phyloP scores from a whole-genome alignment of 1,140 invertebrate species.

The Cephus cinctus region DNA sequence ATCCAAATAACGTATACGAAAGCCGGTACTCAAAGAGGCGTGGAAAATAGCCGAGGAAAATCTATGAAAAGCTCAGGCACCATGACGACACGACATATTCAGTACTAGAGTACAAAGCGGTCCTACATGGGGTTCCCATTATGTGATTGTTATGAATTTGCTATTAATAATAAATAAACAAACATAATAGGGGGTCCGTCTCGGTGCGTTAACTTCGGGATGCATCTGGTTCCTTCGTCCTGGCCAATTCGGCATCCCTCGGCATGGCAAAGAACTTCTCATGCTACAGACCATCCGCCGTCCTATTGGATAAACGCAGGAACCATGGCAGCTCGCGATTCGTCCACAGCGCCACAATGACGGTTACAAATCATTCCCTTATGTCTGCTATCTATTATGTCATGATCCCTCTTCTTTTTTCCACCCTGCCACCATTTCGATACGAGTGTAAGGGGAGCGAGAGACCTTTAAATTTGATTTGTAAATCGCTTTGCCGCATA shows the following conservation, averaged over 20 bases:
- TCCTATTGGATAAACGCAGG: too few relatives aligned
- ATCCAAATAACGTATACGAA: not conserved
- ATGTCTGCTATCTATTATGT: constrained; percentile 7
- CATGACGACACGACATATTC: constrained; percentile 38
- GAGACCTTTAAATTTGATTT: too few relatives aligned
- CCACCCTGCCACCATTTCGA: too few relatives aligned
- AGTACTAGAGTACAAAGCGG: constrained; percentile 10
- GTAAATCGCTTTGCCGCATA: too few relatives aligned
- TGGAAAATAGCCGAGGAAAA: constrained; percentile 40
- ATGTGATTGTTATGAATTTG: constrained; percentile 55
- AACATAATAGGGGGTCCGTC: constrained; percentile 49
- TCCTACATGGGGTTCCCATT: constrained; percentile 30
- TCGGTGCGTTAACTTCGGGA: constrained; percentile 46
- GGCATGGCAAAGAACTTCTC: constrained; percentile 9
- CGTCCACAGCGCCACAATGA: constrained; percentile 28
- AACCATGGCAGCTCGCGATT: constrained; percentile 15
- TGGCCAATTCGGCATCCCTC: constrained; percentile 2
- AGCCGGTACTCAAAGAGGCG: constrained; percentile 24
- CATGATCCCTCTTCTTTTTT: not conserved
- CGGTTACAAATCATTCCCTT: constrained; percentile 48
- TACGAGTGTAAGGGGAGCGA: too few relatives aligned
- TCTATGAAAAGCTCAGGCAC: constrained; percentile 17
- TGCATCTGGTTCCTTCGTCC: constrained; percentile 43
- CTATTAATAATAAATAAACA: constrained; percentile 58
- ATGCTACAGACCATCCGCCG: too few relatives aligned